These are phyloP conservation scores for Epinotia nisella DNA, from an alignment of 2,888 invertebrate species.

Conservation along the genomic window DNA sequence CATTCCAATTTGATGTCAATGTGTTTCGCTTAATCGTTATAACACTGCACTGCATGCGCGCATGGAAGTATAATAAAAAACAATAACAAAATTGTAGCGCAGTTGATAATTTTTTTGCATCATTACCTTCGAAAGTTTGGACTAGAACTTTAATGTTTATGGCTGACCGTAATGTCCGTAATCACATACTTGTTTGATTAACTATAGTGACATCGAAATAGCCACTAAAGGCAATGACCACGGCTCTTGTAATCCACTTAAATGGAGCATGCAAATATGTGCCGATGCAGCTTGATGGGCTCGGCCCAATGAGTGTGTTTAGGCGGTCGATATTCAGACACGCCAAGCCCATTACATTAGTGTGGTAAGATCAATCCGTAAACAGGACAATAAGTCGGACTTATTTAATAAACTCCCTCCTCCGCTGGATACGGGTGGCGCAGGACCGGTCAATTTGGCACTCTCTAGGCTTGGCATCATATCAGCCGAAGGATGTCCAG, in stretches of 20 bases:
- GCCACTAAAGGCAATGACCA: conserved; percentile 31
- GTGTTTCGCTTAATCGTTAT: too few species aligned
- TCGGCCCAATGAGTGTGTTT: conserved; percentile 38
- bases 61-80: neutral
- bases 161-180: neutral
- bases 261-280: conserved; percentile 40
- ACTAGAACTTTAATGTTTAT: neutral
- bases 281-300: conserved; percentile 30
- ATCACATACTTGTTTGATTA: conserved; percentile 5
- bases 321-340: conserved; percentile 31
- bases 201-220: conserved; percentile 8
- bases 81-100: neutral
- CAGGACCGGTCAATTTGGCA: too few species aligned
- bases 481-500: too few species aligned
- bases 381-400: neutral
- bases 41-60: too few species aligned
- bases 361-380: neutral
- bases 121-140: neutral
- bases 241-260: conserved; percentile 35
- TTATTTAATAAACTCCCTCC: neutral
- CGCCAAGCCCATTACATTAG: conserved; percentile 34
- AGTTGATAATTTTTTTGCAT: neutral
- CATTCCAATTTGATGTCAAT: too few species aligned
- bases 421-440: too few species aligned
- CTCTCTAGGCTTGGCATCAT: too few species aligned